These are phyloP conservation scores for Hypsibius dujardini DNA, from an alignment of 1,140 invertebrate genomes.

Conservation along the genomic window DNA sequence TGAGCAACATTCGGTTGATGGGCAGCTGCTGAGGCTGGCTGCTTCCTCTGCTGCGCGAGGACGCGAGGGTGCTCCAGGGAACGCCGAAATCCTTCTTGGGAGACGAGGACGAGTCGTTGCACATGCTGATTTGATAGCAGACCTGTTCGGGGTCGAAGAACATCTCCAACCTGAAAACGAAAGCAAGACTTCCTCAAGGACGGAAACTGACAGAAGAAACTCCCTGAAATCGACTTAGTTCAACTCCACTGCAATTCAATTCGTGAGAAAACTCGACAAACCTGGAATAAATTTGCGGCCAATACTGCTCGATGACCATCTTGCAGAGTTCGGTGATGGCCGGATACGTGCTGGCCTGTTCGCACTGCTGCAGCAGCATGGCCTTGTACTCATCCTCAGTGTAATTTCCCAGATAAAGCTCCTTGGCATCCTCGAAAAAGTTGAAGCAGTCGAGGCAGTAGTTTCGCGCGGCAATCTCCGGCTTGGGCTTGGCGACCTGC, in stretches of 20 bases:
- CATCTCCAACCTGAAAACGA: background rate
- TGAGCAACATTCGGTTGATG: conserved; percentile 9
- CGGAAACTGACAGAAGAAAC: too few relatives aligned
- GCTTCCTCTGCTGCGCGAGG: background rate
- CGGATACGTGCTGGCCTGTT: background rate
- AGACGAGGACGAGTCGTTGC: background rate
- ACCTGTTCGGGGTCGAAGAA: conserved; percentile 12
- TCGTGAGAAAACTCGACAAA: too few relatives aligned
- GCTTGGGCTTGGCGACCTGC: background rate
- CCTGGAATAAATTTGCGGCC: conserved; percentile 7
- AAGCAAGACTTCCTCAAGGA: too few relatives aligned
- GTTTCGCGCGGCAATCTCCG: background rate
- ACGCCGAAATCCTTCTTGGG: background rate
- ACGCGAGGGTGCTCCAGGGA: background rate
- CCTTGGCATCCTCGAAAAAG: conserved; percentile 16
- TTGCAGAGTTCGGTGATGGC: conserved; percentile 14
- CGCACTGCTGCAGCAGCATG: conserved; percentile 14
- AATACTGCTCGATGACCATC: conserved; percentile 13
- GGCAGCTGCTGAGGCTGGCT: conserved; percentile 7
- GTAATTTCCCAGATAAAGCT: conserved; percentile 2
- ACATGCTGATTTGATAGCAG: background rate
- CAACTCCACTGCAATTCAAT: too few relatives aligned
- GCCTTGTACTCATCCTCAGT: conserved; percentile 12
- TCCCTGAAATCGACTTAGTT: too few relatives aligned
- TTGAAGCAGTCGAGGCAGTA: conserved; percentile 1